These are phyloP conservation scores for Lutjanus campechanus DNA, from an alignment of 2,797 vertebrate genomes.

Conservation along the genomic window DNA sequence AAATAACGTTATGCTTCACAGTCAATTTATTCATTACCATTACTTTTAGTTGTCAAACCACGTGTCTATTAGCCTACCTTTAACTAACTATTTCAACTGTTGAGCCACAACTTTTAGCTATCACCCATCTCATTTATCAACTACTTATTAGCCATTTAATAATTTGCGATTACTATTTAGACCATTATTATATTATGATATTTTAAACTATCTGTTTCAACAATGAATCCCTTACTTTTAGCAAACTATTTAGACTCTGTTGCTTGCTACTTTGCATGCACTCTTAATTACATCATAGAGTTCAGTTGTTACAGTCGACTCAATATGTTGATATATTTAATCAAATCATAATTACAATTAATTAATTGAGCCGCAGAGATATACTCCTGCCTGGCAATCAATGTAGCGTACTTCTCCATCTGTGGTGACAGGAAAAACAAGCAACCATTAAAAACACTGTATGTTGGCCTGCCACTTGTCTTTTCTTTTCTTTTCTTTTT, in stretches of 20 bases:
- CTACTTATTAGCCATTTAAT: too few relatives aligned
- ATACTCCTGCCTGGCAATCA: not conserved
- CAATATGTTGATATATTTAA: not conserved
- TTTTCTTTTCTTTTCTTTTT: conserved; percentile 10
- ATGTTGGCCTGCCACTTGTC: not conserved
- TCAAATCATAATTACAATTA: not conserved
- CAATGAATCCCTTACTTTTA: not conserved
- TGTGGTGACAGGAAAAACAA: not conserved
- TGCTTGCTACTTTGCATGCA: not conserved
- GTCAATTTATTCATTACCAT: too few relatives aligned
- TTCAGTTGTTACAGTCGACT: not conserved
- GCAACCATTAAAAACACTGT: not conserved
- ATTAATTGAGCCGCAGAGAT: not conserved
- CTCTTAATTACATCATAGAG: too few relatives aligned
- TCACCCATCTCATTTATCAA: too few relatives aligned
- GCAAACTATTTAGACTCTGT: not conserved
- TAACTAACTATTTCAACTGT: not conserved
- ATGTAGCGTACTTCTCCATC: not conserved
- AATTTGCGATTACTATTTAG: too few relatives aligned
- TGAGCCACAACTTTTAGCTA: not conserved
- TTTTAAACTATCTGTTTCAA: too few relatives aligned
- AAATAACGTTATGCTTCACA: too few relatives aligned
- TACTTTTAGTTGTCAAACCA: too few relatives aligned
- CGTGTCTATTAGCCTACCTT: not conserved
- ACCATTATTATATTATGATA: too few relatives aligned